Conservation (phyloP, 2,797 vertebrate species). For the Catharus ustulatus region DNA sequence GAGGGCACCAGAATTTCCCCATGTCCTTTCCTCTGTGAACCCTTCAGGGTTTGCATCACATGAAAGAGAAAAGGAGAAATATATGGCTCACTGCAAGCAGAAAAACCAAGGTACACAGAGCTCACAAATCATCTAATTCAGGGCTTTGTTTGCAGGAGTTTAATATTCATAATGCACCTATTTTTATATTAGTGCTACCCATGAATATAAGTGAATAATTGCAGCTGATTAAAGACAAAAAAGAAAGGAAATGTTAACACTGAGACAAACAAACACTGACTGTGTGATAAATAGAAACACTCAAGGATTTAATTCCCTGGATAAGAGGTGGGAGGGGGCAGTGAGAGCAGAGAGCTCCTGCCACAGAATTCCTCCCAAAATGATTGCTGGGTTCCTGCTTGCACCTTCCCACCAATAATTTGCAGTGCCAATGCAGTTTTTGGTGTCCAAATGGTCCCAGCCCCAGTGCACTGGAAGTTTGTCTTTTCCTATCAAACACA, state of each 20-base stretch:
- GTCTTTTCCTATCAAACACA: background rate
- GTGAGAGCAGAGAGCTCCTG: constrained; percentile 19
- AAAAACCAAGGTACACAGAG: background rate
- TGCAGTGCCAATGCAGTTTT: constrained; percentile 25
- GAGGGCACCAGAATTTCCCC: background rate
- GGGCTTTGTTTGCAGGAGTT: constrained; percentile 53
- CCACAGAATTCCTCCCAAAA: constrained; percentile 50
- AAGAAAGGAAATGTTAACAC: constrained; percentile 68
- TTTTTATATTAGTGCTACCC: constrained; percentile 70
- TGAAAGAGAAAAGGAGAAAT: background rate
- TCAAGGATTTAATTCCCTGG: constrained; percentile 70
- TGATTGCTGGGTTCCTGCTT: constrained; percentile 31
- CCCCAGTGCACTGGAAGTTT: background rate
- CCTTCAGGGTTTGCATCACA: background rate
- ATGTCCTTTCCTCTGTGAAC: background rate
- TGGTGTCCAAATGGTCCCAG: constrained; percentile 34
- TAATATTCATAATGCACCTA: constrained; percentile 68
- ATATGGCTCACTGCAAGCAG: background rate
- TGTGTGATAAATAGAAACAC: constrained; percentile 68
- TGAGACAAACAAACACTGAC: constrained; percentile 66
- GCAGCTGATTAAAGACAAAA: constrained; percentile 67
- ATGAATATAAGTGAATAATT: constrained; percentile 73
- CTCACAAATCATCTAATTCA: constrained; percentile 61
- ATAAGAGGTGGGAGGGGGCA: constrained; percentile 48
- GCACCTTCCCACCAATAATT: constrained; percentile 48